Conservation (phyloP, 2,797 vertebrate species). For the Phrynocephalus guinanensis region DNA sequence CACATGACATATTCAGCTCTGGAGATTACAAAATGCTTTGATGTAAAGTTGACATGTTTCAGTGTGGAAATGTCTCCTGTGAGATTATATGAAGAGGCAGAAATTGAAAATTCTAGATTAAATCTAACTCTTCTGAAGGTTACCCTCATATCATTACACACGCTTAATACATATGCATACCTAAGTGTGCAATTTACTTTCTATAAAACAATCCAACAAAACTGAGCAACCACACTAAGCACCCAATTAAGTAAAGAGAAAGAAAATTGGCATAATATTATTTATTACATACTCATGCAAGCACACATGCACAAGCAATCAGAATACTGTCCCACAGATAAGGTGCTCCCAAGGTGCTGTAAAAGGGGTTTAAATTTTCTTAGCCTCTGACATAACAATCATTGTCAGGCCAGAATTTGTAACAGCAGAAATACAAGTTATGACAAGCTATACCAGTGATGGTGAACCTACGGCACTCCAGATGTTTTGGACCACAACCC, state of each 20-base stretch:
- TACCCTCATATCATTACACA: not conserved
- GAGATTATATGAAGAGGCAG: not conserved
- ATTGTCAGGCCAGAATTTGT: not conserved
- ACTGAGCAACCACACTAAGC: too few relatives aligned
- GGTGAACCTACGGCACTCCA: too few relatives aligned
- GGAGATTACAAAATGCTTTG: not conserved
- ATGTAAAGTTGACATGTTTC: not conserved
- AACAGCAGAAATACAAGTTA: not conserved
- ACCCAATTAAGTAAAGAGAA: not conserved
- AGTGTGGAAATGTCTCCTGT: not conserved
- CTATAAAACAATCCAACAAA: not conserved
- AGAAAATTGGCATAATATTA: not conserved
- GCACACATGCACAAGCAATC: too few relatives aligned
- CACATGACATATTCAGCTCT: not conserved
- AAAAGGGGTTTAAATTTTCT: not conserved
- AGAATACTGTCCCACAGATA: not conserved
- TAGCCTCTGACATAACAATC: too few relatives aligned
- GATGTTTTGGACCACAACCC: too few relatives aligned
- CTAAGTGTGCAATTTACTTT: not conserved
- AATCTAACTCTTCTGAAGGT: not conserved
- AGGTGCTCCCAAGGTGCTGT: not conserved
- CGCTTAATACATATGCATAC: not conserved
- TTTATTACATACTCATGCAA: too few relatives aligned
- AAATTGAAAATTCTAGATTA: not conserved
- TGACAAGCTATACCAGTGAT: not conserved